Conservation (phyloP, 2,888 invertebrate species). For the Lithophane semibrunnea region DNA sequence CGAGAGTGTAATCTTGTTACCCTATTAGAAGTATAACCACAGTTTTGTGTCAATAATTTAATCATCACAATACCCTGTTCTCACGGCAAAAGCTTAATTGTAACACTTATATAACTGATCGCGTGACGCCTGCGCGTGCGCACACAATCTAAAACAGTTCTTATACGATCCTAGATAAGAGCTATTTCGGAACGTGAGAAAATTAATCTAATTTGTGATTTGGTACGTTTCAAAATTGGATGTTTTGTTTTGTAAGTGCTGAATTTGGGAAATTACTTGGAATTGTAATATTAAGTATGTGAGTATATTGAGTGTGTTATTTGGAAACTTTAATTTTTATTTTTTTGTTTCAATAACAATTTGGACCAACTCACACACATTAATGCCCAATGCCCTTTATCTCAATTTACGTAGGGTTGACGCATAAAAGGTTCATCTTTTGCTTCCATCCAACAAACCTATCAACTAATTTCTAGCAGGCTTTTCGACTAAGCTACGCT, state of each 20-base stretch:
- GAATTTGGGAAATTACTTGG: constrained; percentile 51
- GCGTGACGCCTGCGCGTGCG: constrained; percentile 63
- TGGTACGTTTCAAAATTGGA: constrained; percentile 63
- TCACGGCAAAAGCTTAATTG: constrained; percentile 65
- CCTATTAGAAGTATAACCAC: constrained; percentile 50
- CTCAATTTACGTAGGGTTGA: not conserved
- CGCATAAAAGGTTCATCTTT: not conserved
- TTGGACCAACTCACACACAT: not conserved
- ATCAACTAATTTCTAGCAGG: not conserved
- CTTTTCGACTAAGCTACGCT: not conserved
- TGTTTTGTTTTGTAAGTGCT: constrained; percentile 52
- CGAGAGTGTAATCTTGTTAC: constrained; percentile 49
- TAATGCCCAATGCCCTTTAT: not conserved
- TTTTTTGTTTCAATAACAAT: not conserved
- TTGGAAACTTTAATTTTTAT: not conserved
- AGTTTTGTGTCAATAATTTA: constrained; percentile 61
- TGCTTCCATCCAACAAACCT: not conserved
- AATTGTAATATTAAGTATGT: constrained; percentile 23
- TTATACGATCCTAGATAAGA: constrained; percentile 52
- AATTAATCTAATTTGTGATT: constrained; percentile 60
- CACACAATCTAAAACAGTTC: constrained; percentile 52
- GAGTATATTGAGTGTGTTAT: constrained; percentile 4
- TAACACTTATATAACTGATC: constrained; percentile 67
- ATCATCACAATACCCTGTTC: constrained; percentile 64
- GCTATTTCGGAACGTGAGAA: constrained; percentile 51